These are phyloP conservation scores for Gandaritis pyraliata DNA, from an alignment of 2,888 invertebrate species.

Conservation along the genomic window DNA sequence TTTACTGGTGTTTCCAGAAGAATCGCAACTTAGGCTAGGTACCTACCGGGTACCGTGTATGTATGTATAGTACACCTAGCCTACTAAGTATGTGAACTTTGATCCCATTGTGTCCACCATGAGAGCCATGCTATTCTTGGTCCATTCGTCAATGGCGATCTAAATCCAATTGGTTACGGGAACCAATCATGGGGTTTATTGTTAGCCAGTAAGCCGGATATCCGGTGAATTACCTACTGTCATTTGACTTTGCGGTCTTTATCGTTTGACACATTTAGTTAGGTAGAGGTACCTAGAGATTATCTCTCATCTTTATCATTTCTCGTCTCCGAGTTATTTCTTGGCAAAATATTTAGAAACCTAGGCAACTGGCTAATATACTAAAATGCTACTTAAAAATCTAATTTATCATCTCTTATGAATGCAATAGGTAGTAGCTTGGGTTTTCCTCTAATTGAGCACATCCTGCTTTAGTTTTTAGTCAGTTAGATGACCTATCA, in stretches of 20 bases:
- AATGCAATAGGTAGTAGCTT: neutral
- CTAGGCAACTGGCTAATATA: too few relatives aligned
- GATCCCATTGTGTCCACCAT: slow-evolving; percentile 13
- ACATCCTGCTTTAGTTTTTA: slow-evolving; percentile 7
- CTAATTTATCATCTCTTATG: too few relatives aligned
- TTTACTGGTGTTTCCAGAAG: neutral
- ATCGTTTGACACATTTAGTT: neutral
- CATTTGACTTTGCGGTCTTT: slow-evolving; percentile 11
- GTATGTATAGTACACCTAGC: neutral
- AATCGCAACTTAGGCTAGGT: neutral
- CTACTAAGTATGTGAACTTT: slow-evolving; percentile 15
- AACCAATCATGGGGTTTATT: slow-evolving; percentile 33
- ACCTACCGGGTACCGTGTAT: too few relatives aligned
- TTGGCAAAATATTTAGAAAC: too few relatives aligned
- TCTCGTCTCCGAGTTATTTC: too few relatives aligned
- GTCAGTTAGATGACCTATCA: slow-evolving; percentile 11
- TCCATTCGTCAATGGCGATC: slow-evolving; percentile 25
- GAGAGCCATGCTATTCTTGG: slow-evolving; percentile 11
- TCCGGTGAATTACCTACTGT: slow-evolving; percentile 33
- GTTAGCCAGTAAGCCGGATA: slow-evolving; percentile 30
- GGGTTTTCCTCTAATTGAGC: slow-evolving; percentile 1
- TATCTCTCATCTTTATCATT: too few relatives aligned
- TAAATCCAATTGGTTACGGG: slow-evolving; percentile 33
- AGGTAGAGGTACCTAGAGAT: too few relatives aligned
- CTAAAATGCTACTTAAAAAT: too few relatives aligned